phyloP scores from a whole-genome alignment of 2,113 vertebrate species.

The Harpagus bidentatus region DNA sequence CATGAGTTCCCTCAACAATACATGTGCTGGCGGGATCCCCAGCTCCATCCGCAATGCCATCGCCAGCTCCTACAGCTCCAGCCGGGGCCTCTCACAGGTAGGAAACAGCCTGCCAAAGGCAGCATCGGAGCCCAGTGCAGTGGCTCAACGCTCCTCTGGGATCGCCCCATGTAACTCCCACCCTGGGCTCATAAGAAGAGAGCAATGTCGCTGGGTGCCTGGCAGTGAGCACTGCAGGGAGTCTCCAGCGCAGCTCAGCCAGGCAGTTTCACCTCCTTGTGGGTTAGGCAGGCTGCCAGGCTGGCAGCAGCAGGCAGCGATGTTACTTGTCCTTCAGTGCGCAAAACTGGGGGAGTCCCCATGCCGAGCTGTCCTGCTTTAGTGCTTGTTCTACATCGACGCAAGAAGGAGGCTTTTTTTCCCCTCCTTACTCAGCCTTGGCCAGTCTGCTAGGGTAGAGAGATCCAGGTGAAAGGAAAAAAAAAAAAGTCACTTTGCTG shows the following conservation, averaged over 20 bases:
- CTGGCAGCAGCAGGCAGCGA: not conserved
- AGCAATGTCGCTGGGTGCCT: not conserved
- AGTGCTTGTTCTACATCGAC: not conserved
- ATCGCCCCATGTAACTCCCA: fast-evolving
- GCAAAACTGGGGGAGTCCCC: too few species aligned
- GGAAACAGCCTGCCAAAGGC: not conserved
- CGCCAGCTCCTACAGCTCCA: conserved; percentile 93
- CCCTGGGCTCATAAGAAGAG: fast-evolving
- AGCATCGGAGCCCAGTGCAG: fast-evolving
- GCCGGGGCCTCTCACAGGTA: conserved; percentile 82
- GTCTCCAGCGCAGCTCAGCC: not conserved
- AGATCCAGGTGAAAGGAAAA: not conserved
- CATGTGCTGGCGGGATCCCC: conserved; percentile 68
- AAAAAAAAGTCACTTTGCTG: not conserved
- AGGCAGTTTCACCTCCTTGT: fast-evolving
- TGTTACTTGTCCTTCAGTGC: fast-evolving
- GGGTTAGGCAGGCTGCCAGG: not conserved
- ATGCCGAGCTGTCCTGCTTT: not conserved
- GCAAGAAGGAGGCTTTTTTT: not conserved
- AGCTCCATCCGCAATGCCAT: conserved; percentile 87
- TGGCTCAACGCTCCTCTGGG: not conserved
- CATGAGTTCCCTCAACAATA: conserved; percentile 79
- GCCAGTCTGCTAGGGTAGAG: not conserved
- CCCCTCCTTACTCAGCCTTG: not conserved
- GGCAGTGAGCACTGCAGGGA: fast-evolving